Percentiles rank a stretch among this genome's conserved stretches.
Evolutionary conservation across 2,797 vertebrate genomes (phyloP).

Genomic region (Rhinella marina): DNA sequence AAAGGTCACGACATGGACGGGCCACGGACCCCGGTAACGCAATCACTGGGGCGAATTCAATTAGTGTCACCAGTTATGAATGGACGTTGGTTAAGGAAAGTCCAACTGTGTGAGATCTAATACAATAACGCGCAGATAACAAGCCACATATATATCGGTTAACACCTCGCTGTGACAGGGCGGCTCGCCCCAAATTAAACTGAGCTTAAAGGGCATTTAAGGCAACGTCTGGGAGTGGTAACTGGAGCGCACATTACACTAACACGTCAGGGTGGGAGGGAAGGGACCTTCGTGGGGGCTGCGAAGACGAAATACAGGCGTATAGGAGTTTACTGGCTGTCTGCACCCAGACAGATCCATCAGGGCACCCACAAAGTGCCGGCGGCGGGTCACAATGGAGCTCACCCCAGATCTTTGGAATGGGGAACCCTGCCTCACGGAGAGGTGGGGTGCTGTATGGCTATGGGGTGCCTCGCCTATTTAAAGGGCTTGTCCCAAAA

Average conservation of each 20-base stretch:
- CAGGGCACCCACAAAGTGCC: neutral
- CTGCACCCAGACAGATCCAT: neutral
- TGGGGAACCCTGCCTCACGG: too few species aligned
- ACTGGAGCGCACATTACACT: too few species aligned
- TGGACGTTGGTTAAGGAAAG: slow-evolving; percentile 55
- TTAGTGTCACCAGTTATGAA: slow-evolving; percentile 64
- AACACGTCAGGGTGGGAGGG: neutral
- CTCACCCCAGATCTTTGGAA: neutral
- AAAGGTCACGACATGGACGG: slow-evolving; percentile 75
- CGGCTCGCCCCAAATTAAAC: neutral
- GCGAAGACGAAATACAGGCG: neutral
- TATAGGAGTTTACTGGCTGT: neutral
- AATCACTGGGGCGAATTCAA: slow-evolving; percentile 64
- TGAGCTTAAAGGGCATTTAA: slow-evolving; percentile 20
- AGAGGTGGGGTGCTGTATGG: too few species aligned
- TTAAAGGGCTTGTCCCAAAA: too few species aligned
- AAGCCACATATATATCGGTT: neutral
- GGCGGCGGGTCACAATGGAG: neutral
- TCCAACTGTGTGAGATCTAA: slow-evolving; percentile 54
- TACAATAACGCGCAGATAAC: slow-evolving; percentile 24
- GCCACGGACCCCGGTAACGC: slow-evolving; percentile 63
- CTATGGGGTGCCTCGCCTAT: too few species aligned
- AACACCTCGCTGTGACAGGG: neutral
- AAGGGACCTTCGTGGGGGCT: neutral
- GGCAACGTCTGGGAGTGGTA: neutral